Base-by-base conservation (phyloP, 2,888 invertebrate species). In the Tetragonisca angustula region DNA sequence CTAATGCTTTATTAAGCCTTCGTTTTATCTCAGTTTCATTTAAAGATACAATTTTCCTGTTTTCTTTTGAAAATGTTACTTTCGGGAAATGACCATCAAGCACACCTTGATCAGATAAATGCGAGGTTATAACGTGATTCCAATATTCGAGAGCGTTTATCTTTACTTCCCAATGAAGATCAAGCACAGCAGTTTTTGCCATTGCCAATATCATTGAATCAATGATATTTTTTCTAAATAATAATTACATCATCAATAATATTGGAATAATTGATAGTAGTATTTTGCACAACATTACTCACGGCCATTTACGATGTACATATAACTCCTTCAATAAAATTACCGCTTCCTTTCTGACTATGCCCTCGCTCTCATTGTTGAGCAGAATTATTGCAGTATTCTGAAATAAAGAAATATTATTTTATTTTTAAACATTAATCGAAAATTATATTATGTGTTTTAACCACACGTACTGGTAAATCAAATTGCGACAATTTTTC, bases 91-190 rank as follows among this genome's bases (percentile, higher is more conserved):
- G 95, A 0, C 97, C 97, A 91, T 98, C 97, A 19, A 98, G 96
- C 97, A 98, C 97, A n/a, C 98, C 98, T 94, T 97, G 97, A 90
- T 97, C 96, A 0, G 95, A 95, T 15, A 97, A 94, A 75, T 96
- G 95, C 0, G 96, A 95, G 43, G 96, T 95, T 67, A 97, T 96
- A 36, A 97, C 96, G 19, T 95, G 95, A 76, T 95, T 95, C 97
- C 98, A 98, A 91, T 97, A 98, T 79, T 95, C 95, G 1, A 98
- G 92, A 0, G 97, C 96, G 77, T 96, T 96, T 0, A 96, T 94
- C 94, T 97, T 97, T 0, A 97, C 97, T 93, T 98, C 98, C 97
- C 98, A 97, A 91, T 98, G 97, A 79, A 97, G 95, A 93, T 98
- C 98, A 17, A 95, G 95, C 0, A 96, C 95, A 0, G 97, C 96